Conservation (phyloP, 2,113 vertebrate species). For the Macaca mulatta region DNA sequence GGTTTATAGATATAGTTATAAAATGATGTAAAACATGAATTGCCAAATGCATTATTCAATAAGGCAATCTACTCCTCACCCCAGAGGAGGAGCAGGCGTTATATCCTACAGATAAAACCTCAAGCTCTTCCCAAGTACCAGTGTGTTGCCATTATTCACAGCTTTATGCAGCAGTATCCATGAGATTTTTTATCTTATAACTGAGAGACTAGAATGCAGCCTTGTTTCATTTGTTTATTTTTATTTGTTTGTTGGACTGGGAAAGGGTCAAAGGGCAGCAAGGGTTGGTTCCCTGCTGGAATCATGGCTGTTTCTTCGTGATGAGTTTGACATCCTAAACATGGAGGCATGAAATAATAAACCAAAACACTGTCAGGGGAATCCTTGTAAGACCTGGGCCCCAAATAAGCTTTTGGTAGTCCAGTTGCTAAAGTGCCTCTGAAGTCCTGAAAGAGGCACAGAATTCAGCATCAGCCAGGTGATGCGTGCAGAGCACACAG, state of each 20-base stretch:
- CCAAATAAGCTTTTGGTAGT: too few relatives aligned
- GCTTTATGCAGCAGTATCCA: background rate
- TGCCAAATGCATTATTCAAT: background rate
- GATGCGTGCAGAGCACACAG: too few relatives aligned
- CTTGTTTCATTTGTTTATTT: background rate
- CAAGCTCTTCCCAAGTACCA: background rate
- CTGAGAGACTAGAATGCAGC: background rate
- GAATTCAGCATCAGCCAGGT: too few relatives aligned
- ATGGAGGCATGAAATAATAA: background rate
- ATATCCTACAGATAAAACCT: background rate
- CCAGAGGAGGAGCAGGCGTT: background rate
- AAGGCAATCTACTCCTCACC: background rate
- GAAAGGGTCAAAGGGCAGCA: background rate
- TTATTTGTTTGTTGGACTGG: background rate
- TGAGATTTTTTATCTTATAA: background rate
- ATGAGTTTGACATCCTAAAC: background rate
- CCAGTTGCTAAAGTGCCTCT: too few relatives aligned
- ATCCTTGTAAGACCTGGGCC: too few relatives aligned
- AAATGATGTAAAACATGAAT: background rate
- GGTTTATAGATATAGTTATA: background rate
- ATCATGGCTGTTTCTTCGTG: background rate
- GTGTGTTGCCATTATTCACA: too few relatives aligned
- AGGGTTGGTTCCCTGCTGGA: background rate
- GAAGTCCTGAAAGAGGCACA: too few relatives aligned
- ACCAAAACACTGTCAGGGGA: too few relatives aligned